Evolutionary conservation across 2,888 invertebrate species (phyloP).

Genomic region (Stenotaenia linearis): DNA sequence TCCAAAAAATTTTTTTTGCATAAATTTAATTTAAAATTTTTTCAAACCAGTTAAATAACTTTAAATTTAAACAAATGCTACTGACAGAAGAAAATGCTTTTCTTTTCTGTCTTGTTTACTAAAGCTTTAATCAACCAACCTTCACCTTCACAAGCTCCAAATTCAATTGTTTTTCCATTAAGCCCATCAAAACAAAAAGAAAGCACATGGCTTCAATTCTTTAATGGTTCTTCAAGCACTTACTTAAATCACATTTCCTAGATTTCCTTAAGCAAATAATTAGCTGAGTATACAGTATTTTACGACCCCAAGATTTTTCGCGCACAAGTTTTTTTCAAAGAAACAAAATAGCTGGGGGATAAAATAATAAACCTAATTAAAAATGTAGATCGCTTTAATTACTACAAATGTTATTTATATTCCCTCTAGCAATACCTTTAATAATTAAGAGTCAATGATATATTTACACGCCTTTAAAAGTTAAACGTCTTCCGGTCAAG

Average conservation of each 20-base stretch:
- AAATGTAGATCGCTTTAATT: not conserved
- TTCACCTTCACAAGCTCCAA: not conserved
- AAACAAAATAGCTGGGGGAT: not conserved
- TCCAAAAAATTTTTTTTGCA: not conserved
- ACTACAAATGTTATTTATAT: not conserved
- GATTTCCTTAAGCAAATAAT: constrained; percentile 11
- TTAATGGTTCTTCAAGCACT: constrained; percentile 12
- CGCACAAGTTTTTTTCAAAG: not conserved
- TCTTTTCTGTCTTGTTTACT: not conserved
- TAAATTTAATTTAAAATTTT: not conserved
- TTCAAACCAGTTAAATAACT: too few species aligned
- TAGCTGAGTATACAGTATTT: not conserved
- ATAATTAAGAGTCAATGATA: too few species aligned
- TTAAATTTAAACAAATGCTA: not conserved
- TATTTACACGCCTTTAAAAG: too few species aligned
- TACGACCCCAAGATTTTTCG: not conserved
- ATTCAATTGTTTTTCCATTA: constrained; percentile 19
- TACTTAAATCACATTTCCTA: constrained; percentile 7
- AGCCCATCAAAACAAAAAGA: not conserved
- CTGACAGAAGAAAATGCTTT: not conserved
- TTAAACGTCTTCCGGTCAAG: too few species aligned
- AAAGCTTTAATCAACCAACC: not conserved
- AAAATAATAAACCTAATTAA: not conserved
- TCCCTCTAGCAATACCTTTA: too few species aligned
- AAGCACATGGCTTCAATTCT: constrained; percentile 1